These are phyloP conservation scores for Osmerus eperlanus DNA, from an alignment of 2,113 vertebrate species.

Conservation along the genomic window DNA sequence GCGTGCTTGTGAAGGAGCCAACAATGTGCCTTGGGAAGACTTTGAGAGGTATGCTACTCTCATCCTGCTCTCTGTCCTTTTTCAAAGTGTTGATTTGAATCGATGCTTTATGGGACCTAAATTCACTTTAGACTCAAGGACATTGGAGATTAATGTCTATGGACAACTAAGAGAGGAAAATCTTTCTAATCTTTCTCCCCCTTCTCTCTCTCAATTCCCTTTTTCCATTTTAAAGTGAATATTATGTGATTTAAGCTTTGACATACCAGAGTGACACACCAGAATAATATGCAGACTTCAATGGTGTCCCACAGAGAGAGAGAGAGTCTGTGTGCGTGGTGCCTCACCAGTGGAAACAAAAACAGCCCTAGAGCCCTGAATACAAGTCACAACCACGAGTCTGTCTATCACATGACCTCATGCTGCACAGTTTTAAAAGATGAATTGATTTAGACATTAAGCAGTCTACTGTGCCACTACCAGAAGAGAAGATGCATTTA, in stretches of 20 bases:
- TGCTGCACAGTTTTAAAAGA: background rate
- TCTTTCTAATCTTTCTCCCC: background rate
- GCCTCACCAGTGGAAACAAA: constrained; percentile 6
- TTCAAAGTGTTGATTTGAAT: background rate
- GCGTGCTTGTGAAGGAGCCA: background rate
- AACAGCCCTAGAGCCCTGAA: background rate
- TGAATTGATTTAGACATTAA: background rate
- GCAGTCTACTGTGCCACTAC: background rate
- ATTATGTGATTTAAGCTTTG: background rate
- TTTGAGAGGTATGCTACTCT: background rate
- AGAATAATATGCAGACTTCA: constrained; percentile 3
- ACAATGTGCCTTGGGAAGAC: background rate
- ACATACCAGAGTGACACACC: background rate
- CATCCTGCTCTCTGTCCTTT: background rate
- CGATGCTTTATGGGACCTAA: background rate
- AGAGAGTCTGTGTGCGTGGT: background rate
- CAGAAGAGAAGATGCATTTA: background rate
- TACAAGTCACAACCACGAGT: background rate
- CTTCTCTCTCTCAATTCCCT: background rate
- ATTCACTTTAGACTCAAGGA: background rate
- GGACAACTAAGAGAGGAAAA: background rate
- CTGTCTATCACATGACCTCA: background rate
- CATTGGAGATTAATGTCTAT: background rate
- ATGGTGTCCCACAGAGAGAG: background rate
- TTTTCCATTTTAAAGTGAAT: background rate